A percentile compares a stretch with the other conserved stretches of the same genome.
Evolutionary conservation across 2,113 vertebrate species (phyloP).

Genomic region (Prionailurus viverrinus): DNA sequence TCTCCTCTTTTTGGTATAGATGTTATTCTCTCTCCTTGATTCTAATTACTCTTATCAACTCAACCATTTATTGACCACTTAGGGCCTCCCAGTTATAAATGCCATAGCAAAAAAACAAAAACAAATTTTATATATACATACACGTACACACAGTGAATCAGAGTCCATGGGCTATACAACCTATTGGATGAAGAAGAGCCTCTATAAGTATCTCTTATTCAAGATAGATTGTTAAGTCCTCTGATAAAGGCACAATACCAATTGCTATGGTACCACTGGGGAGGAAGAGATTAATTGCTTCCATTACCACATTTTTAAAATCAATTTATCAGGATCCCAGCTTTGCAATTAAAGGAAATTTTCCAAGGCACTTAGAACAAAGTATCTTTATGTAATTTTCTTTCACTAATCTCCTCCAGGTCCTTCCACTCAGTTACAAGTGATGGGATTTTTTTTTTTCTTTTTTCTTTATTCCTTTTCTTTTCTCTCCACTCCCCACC

Average conservation of each 20-base stretch:
- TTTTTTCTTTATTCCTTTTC: neutral
- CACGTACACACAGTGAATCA: neutral
- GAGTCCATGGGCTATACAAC: neutral
- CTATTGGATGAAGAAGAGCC: neutral
- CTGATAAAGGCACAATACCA: conserved; percentile 32
- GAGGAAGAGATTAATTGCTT: conserved; percentile 69
- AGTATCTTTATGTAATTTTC: conserved; percentile 43
- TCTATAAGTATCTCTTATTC: neutral
- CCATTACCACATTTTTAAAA: conserved; percentile 68
- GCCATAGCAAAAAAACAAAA: neutral
- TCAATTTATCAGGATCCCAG: conserved; percentile 68
- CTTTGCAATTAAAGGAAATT: conserved; percentile 73
- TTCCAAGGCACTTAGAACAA: conserved; percentile 58
- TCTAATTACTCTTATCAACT: neutral
- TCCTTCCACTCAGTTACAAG: neutral
- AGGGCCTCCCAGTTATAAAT: neutral
- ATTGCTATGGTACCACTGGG: neutral
- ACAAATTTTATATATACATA: neutral
- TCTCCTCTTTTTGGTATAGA: neutral
- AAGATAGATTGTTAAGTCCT: conserved; percentile 60
- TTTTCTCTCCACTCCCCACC: neutral
- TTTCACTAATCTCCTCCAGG: neutral
- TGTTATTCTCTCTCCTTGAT: neutral
- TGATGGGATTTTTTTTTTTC: neutral
- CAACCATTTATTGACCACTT: neutral